These are phyloP conservation scores for Recurvirostra avosetta DNA, from an alignment of 2,113 vertebrate genomes.

Conservation along the genomic window DNA sequence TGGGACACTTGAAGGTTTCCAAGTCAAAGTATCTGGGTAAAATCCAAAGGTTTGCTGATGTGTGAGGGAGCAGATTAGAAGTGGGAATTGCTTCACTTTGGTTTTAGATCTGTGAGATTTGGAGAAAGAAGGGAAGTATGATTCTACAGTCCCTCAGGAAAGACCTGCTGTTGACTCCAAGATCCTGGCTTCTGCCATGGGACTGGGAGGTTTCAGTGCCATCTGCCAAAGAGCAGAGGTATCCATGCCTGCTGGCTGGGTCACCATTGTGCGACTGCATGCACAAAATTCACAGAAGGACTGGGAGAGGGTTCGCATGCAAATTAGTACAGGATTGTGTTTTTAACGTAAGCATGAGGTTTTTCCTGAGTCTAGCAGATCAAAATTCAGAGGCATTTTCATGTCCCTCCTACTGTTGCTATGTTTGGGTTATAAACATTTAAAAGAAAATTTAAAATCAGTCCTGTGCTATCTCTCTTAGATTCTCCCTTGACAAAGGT, in stretches of 20 bases:
- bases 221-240: slow-evolving; percentile 34
- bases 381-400: background rate
- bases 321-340: background rate
- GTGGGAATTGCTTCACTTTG: background rate
- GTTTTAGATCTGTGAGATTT: background rate
- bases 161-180: background rate
- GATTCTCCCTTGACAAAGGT: background rate
- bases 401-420: background rate
- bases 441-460: background rate
- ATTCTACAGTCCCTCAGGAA: background rate
- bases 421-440: background rate
- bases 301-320: background rate
- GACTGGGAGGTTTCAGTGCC: background rate
- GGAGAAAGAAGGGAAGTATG: background rate
- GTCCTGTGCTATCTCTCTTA: background rate
- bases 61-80: background rate
- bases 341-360: background rate
- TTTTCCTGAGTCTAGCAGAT: background rate
- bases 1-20: background rate
- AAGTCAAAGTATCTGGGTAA: background rate
- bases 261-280: background rate
- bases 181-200: background rate
- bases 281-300: background rate
- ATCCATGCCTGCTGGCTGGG: background rate
- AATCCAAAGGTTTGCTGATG: background rate